Evolutionary conservation across 2,888 invertebrate genomes (phyloP), one percentile per base, ranked within the genome.

Genomic region (Panzeria rudis): DNA sequence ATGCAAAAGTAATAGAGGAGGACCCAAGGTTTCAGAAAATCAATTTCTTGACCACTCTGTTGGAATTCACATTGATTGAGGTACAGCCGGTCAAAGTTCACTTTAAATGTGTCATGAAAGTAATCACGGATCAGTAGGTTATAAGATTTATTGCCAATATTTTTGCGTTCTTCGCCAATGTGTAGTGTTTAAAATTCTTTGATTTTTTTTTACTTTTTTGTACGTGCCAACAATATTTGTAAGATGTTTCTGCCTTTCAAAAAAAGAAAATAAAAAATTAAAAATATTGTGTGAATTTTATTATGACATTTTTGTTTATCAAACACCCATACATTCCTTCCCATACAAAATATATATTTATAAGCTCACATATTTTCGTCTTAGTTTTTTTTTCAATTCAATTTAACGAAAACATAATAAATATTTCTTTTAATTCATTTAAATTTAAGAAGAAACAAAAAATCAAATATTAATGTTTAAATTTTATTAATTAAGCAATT

Each of bases 221-320:
- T n/a, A 66, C 13, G 15, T 78, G 61, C 78, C 61, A 78, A 71
- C 29, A 71, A 41, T 62, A 78, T 71, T 69, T 61, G 32, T 47
- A 38, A 9, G 44, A 52, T 47, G 11, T 41, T n/a, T 41, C 15
- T 61, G 77, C 8, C 20, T 47, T 52, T 41, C 9, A n/a, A 9
- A 72, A 61, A 61, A 44, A 20, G 5, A n/a, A 73, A 47, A 59
- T 11, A 59, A 17, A 8, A 72, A 61, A 61, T 32, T 17, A 9
- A 75, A 54, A 41, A 29, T 78, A 35, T 78, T 61, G 38, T 69
- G 32, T 71, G 62, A 78, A 78, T 71, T 69, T 61, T 52, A 52
- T 78, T 69, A 59, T 61, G 50, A 61, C 50, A 69, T 61, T 69
- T 69, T 61, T 61, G 47, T 35, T 59, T 38, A 41, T 23, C 62